These are phyloP conservation scores for Chrosomus eos DNA, from an alignment of 2,797 vertebrate species.

Conservation along the genomic window DNA sequence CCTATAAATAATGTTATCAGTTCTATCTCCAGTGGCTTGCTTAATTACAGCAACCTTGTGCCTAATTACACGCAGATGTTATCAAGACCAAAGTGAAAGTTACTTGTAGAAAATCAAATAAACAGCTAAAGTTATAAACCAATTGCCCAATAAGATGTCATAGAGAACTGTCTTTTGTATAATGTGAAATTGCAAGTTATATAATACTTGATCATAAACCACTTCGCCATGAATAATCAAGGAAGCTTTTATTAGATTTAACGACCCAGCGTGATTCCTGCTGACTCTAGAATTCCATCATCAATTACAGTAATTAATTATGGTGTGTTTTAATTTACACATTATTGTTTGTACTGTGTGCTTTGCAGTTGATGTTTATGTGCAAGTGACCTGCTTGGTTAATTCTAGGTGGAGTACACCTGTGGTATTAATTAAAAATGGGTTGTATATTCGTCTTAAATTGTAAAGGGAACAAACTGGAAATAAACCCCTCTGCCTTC, in stretches of 20 bases:
- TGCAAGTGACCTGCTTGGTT: conserved; percentile 47
- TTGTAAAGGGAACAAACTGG: conserved; percentile 17
- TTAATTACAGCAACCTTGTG: conserved; percentile 65
- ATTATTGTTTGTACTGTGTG: conserved; percentile 54
- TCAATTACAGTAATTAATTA: conserved; percentile 61
- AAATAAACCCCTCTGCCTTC: conserved; percentile 27
- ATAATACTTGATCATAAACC: conserved; percentile 14
- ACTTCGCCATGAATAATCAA: conserved; percentile 37
- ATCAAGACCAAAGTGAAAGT: conserved; percentile 54
- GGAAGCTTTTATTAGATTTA: conserved; percentile 53
- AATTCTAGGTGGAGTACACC: conserved; percentile 60
- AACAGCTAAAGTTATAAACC: conserved; percentile 35
- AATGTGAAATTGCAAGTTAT: conserved; percentile 16
- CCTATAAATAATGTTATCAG: conserved; percentile 67
- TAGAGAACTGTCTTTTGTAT: not conserved
- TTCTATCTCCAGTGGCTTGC: conserved; percentile 63
- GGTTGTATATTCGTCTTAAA: conserved; percentile 35
- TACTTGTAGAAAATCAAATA: conserved; percentile 45
- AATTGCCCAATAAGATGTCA: conserved; percentile 21
- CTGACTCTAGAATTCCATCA: conserved; percentile 59
- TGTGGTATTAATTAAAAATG: conserved; percentile 52
- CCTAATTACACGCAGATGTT: conserved; percentile 65
- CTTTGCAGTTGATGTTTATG: conserved; percentile 41
- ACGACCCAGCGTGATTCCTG: conserved; percentile 50
- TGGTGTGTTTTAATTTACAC: conserved; percentile 54